Evolutionary conservation across 2,888 invertebrate species (phyloP).

Genomic region (Nomada ruficornis): DNA sequence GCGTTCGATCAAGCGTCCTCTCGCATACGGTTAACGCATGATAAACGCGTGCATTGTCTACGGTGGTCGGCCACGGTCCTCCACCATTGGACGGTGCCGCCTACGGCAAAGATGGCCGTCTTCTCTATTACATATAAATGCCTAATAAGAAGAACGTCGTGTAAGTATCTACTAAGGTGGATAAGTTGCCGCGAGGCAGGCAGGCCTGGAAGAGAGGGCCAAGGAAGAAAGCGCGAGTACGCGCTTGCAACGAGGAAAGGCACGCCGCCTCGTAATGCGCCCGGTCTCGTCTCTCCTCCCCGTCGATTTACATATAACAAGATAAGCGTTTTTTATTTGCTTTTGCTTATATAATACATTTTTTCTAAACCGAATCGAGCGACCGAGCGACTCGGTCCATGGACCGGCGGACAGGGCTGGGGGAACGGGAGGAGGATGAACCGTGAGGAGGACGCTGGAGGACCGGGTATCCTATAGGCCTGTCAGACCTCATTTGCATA

Average conservation of each 20-base stretch:
- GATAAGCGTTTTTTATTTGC: conserved; percentile 79
- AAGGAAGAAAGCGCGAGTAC: conserved; percentile 51
- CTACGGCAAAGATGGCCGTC: conserved; percentile 74
- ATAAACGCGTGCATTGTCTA: conserved; percentile 75
- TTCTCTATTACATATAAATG: conserved; percentile 77
- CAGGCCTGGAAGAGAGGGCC: conserved; percentile 1
- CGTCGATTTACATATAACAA: conserved; percentile 82
- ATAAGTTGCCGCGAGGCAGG: conserved; percentile 50
- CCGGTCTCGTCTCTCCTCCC: conserved; percentile 40
- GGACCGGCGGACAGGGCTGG: conserved; percentile 37
- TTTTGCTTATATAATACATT: conserved; percentile 79
- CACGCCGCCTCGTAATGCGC: conserved; percentile 72
- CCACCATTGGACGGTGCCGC: conserved; percentile 69
- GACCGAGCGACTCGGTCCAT: conserved; percentile 44
- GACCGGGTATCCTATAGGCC: conserved; percentile 78
- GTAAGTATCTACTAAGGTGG: conserved; percentile 65
- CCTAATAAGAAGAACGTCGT: conserved; percentile 75
- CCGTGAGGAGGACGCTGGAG: conserved; percentile 66
- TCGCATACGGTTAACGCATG: conserved; percentile 68
- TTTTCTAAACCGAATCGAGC: conserved; percentile 76
- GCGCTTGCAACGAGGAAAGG: conserved; percentile 58
- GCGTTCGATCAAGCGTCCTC: conserved; percentile 50
- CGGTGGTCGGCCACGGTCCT: conserved; percentile 54
- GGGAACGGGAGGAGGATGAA: conserved; percentile 62
- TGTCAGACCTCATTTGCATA: conserved; percentile 84